These are phyloP conservation scores for Recurvirostra avosetta DNA, from an alignment of 2,113 vertebrate species.

Conservation along the genomic window DNA sequence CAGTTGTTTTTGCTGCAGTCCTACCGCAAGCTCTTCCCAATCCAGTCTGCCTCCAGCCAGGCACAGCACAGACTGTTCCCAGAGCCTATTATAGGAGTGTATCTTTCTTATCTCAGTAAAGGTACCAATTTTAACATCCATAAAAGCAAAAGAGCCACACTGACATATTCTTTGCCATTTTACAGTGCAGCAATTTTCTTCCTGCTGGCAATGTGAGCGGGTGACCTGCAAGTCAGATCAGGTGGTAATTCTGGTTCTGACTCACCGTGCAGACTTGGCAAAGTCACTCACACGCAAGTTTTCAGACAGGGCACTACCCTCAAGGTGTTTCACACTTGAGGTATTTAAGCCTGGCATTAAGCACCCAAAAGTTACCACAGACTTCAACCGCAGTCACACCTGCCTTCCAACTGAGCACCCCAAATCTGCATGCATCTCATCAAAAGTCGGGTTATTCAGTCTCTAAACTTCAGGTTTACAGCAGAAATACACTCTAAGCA, in stretches of 20 bases:
- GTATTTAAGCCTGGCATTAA: not conserved
- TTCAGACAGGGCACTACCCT: not conserved
- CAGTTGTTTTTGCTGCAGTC: not conserved
- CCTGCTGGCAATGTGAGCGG: not conserved
- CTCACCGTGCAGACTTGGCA: not conserved
- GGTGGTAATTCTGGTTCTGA: not conserved
- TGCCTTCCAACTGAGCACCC: not conserved
- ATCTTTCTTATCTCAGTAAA: not conserved
- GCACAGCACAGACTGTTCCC: not conserved
- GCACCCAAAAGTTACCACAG: not conserved
- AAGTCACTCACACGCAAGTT: not conserved
- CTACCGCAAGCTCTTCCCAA: not conserved
- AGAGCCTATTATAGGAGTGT: not conserved
- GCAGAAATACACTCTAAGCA: not conserved
- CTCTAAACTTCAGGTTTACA: not conserved
- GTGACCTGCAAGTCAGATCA: not conserved
- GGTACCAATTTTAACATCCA: not conserved
- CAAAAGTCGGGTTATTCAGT: not conserved
- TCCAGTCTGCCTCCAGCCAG: not conserved
- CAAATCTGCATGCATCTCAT: not conserved
- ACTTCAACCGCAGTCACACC: not conserved
- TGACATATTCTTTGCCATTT: not conserved
- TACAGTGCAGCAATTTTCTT: not conserved
- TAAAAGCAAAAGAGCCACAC: not conserved
- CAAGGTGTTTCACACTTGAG: not conserved